phyloP scores from a whole-genome alignment of 2,113 vertebrate species.

The Oostethus manadensis region DNA sequence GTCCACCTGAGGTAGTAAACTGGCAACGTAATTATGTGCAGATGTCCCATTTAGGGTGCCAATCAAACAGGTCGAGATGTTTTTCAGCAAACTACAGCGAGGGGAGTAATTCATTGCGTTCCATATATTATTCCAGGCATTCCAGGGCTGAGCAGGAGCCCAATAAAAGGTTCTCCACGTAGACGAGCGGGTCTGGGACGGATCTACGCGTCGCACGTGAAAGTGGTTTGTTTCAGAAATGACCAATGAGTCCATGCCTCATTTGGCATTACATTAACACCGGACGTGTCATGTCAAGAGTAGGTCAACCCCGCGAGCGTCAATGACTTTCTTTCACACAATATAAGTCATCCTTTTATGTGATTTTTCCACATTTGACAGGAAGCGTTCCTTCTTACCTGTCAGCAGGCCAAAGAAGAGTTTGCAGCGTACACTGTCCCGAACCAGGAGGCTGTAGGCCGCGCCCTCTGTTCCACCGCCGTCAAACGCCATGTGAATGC shows the following conservation, averaged over 20 bases:
- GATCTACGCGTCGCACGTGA: constrained; percentile 25
- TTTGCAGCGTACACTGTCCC: constrained; percentile 77
- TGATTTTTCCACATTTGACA: constrained; percentile 31
- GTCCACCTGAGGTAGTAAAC: not conserved
- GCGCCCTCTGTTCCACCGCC: constrained; percentile 62
- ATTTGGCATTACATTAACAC: constrained; percentile 8
- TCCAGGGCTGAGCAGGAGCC: constrained; percentile 36
- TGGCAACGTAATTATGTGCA: not conserved
- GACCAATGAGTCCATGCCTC: not conserved
- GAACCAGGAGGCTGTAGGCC: constrained; percentile 82
- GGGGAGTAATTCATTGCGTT: constrained; percentile 28
- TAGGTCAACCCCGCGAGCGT: constrained; percentile 7
- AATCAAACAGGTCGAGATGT: constrained; percentile 10
- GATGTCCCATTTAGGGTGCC: not conserved
- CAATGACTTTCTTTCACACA: constrained; percentile 12
- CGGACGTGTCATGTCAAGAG: not conserved
- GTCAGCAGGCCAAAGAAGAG: constrained; percentile 77
- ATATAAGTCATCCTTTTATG: constrained; percentile 10
- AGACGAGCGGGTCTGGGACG: constrained; percentile 34
- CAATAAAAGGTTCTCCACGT: constrained; percentile 52
- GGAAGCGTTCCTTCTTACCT: constrained; percentile 59
- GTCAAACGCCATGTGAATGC: constrained; percentile 80
- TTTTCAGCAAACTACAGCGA: constrained; percentile 9
- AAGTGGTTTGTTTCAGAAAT: constrained; percentile 9
- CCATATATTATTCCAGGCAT: constrained; percentile 60